Base-by-base conservation (phyloP, 2,888 invertebrate genomes). In the Lumbricus terrestris region DNA sequence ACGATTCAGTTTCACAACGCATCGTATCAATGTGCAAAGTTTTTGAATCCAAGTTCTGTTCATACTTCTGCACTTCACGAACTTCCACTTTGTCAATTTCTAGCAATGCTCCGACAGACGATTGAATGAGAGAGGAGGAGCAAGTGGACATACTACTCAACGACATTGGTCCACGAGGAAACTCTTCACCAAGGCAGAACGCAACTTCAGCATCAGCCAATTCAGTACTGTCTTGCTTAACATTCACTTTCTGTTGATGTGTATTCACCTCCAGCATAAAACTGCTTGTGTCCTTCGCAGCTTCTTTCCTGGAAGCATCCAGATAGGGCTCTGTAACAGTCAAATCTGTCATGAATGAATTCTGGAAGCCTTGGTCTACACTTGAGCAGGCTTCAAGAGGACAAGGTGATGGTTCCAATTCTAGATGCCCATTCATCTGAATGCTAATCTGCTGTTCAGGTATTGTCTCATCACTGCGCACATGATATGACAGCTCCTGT, bases 141-240 rank as follows among this genome's bases (percentile, higher is more conserved):
- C 29, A n/a, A 69, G 69, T 69, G 29, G 69, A 69, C 69, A 69
- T 69, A 69, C 69, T 69, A 69, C 69, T 69, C 29, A n/a, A 69
- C 8, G 69, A 69, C 69, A 69, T n/a, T n/a, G 69, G 8, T 69
- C 69, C 13, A 3, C 16, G 69, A 69, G 69, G 69, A 69, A 69
- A 37, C 85, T 85, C 37, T 35, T 85, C 35, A 85, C 85, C 85
- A 85, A 85, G 34, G 34, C 85, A 85, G 37, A 37, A 35, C 23
- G 85, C 85, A 18, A 85, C 85, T 37, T 85, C 85, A 35, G 85
- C 85, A 35, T 85, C 85, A 34, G 85, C 85, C 16, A 85, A 85
- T 85, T 85, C 85, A 18, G 85, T 85, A 85, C 85, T 85, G 23
- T 85, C 35, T 85, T 85, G 85, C 34, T 85, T 85, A 85, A 35